Base-by-base conservation (phyloP, 2,113 vertebrate genomes). In the Picathartes gymnocephalus region DNA sequence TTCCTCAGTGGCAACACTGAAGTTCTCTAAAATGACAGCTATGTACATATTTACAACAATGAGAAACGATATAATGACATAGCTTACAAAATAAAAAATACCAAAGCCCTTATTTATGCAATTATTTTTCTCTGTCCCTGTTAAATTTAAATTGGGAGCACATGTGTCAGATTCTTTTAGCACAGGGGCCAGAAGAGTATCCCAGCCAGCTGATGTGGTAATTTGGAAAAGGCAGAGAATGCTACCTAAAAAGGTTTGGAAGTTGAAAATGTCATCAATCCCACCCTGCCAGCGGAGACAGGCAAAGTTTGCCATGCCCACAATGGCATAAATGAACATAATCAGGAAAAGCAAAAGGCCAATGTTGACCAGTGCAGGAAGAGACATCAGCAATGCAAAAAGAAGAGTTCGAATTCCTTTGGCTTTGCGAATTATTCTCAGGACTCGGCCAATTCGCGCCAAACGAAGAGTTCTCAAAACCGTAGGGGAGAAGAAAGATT, bases 41-140 rank as follows among this genome's bases (percentile, higher is more conserved):
- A 99, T 99, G 57, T 99, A 99, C 99, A 99, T 99, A 89, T 99
- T 99, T 40, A 99, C 99, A 28, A 99, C 99, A 21, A 99, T 99
- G 77, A 99, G 98, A 70, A 99, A 99, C 1, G 99, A 99, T 86
- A 99, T 99, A 54, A 99, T 98, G 70, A 99, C 97, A 88, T 99
- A 99, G 72, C 99, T 99, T 50, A 99, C 99, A 35, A 99, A 99
- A 97, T 99, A 99, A 3, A 98, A 78, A 35, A 99, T 99, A 69
- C 99, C 99, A 76, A 99, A 68, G 0, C 90, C 84, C 1, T 91
- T 96, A 90, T 97, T 98, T 33, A 98, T 94, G 24, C 98, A 98
- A 90, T 95, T 98, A 9, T 92, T 97, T 35, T 91, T 95, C 27
- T 77, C 33, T 9, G 15, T 33, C 8, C 2, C 13, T 23, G 39